Evolutionary conservation across 2,888 invertebrate species (phyloP), one percentile per base, ranked within the genome.

Genomic region (Tetheella fluctuosa): DNA sequence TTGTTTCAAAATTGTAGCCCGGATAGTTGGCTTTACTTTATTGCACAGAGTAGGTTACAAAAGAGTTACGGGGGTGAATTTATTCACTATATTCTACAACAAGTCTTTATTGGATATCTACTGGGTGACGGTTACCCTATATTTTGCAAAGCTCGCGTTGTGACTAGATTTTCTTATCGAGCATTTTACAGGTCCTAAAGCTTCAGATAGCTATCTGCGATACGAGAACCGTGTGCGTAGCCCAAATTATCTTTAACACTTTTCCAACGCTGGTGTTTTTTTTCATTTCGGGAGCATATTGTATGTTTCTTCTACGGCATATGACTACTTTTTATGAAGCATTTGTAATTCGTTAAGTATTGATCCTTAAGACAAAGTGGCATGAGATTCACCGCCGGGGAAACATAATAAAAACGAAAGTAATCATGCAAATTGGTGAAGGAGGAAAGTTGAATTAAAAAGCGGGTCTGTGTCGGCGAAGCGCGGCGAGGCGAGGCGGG

Each of bases 361-460:
- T 78, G 74, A 81, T 78, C 76, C 77, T 80, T 82, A 77, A 77
- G 77, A 74, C 65, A 76, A 80, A 81, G 81, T 77, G 77, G 73
- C 72, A 73, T 73, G 64, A 65, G 64, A 79, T 79, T 79, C 82
- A 80, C 71, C 79, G 76, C 71, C 69, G 76, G 77, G 76, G 81
- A 74, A 78, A 86, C 85, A 85, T 89, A 91, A 92, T 92, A 91
- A 93, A 93, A 93, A 89, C 85, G 89, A 91, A 91, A 92, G 93
- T 92, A 92, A 93, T 93, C 93, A 93, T 93, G 93, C 93, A 93
- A 93, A 93, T 93, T 91, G 91, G 83, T 79, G 80, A 83, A 80
- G 86, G 84, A 89, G 85, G 86, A 89, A 92, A 91, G 93, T 92
- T 91, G 93, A 93, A 93, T 93, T 93, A 93, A 93, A 92, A 91